Percentiles rank a stretch among this genome's conserved stretches.
These are phyloP conservation scores for Notiomystis cincta DNA, from an alignment of 2,113 vertebrate genomes.

Conservation along the genomic window DNA sequence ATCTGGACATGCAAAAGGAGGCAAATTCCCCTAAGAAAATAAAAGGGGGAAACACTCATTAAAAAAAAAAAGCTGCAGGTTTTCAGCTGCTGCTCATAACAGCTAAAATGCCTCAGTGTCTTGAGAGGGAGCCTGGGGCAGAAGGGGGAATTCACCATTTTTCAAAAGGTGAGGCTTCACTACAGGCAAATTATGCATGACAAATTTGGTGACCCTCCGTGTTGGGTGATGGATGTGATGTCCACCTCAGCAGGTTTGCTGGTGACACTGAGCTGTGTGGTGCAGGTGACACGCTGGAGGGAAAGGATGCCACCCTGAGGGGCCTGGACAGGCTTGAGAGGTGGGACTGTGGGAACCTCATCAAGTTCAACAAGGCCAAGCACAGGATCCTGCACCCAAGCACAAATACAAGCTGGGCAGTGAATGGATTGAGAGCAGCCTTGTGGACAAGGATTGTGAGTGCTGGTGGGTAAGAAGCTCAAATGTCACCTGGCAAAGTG, in stretches of 20 bases:
- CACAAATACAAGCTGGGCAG: not conserved
- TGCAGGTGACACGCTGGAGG: not conserved
- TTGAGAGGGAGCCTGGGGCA: not conserved
- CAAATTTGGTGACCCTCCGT: not conserved
- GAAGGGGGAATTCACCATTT: not conserved
- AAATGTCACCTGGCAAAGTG: not conserved
- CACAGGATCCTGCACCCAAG: not conserved
- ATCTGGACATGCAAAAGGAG: not conserved
- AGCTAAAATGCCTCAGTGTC: not conserved
- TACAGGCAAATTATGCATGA: not conserved
- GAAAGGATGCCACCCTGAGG: not conserved
- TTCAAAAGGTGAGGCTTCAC: not conserved
- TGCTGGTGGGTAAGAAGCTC: not conserved
- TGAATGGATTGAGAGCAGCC: not conserved
- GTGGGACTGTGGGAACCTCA: fast-evolving
- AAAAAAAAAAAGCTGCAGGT: not conserved
- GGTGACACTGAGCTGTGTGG: not conserved
- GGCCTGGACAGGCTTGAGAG: not conserved
- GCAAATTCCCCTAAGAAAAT: not conserved
- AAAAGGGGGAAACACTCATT: not conserved
- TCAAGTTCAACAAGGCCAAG: not conserved
- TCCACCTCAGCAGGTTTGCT: too few species aligned
- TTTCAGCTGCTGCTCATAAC: not conserved
- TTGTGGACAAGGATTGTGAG: not conserved
- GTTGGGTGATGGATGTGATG: too few species aligned